phyloP scores from a whole-genome alignment of 2,888 invertebrate species.

The Copidosoma aretas region DNA sequence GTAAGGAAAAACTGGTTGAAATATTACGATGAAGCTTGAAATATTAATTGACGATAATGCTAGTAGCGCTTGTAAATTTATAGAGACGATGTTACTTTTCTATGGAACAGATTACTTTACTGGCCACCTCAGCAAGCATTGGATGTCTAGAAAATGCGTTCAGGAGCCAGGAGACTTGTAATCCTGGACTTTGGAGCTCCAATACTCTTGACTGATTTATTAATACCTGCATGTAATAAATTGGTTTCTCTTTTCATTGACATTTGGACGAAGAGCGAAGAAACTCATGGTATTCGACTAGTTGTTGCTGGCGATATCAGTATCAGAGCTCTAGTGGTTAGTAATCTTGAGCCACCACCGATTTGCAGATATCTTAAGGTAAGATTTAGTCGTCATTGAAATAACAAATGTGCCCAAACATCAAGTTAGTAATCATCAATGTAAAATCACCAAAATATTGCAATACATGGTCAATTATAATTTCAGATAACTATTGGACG shows the following conservation, averaged over 20 bases:
- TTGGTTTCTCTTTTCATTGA: conserved; percentile 87
- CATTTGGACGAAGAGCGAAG: conserved; percentile 88
- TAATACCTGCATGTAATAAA: conserved; percentile 81
- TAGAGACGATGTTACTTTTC: conserved; percentile 64
- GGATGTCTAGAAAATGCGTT: conserved; percentile 92
- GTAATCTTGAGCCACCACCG: conserved; percentile 89
- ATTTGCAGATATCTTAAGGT: conserved; percentile 90
- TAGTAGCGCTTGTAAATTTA: conserved; percentile 28
- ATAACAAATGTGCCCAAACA: too few relatives aligned
- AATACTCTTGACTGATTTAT: conserved; percentile 83
- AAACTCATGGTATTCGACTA: conserved; percentile 82
- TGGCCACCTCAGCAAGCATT: conserved; percentile 84
- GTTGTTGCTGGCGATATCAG: conserved; percentile 88
- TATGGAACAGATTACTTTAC: conserved; percentile 80
- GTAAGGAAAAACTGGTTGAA: conserved; percentile 38
- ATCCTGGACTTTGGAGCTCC: conserved; percentile 90
- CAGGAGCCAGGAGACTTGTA: conserved; percentile 90
- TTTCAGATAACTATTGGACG: conserved; percentile 85
- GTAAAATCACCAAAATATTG: not conserved
- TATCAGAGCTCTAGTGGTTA: conserved; percentile 82
- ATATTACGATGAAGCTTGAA: too few relatives aligned
- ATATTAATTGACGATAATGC: not conserved
- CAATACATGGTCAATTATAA: conserved; percentile 8
- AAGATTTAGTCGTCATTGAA: too few relatives aligned
- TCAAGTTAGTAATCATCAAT: not conserved